Percentiles rank a stretch among this genome's conserved stretches.
Evolutionary conservation across 1,140 invertebrate species (phyloP).

Genomic region (Meloidogyne hapla): DNA sequence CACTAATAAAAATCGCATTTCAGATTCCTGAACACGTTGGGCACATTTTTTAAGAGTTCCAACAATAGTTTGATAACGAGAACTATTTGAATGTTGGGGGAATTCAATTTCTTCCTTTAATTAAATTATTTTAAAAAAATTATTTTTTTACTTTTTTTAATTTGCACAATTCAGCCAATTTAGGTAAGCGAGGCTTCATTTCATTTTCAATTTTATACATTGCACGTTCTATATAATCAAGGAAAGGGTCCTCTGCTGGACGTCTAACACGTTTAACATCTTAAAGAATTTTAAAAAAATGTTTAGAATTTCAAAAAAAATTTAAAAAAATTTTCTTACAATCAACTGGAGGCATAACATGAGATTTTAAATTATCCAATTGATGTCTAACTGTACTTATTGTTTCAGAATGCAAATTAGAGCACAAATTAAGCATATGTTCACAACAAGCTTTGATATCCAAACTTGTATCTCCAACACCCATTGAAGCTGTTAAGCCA

Average conservation of each 20-base stretch:
- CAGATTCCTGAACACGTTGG: conserved; percentile 19
- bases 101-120: conserved; percentile 37
- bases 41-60: conserved; percentile 24
- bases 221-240: conserved; percentile 23
- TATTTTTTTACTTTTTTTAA: conserved; percentile 21
- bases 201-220: conserved; percentile 32
- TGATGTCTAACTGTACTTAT: conserved; percentile 39
- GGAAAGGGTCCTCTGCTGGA: conserved; percentile 24
- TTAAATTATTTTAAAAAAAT: conserved; percentile 16
- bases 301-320: not conserved
- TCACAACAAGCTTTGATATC: conserved; percentile 22
- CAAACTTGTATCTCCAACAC: conserved; percentile 36
- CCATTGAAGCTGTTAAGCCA: conserved; percentile 53
- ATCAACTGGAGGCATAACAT: conserved; percentile 39
- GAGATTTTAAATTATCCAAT: conserved; percentile 32
- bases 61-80: conserved; percentile 29
- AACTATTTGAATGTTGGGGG: conserved; percentile 4
- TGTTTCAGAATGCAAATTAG: conserved; percentile 35
- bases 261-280: conserved; percentile 30
- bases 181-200: conserved; percentile 14
- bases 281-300: conserved; percentile 8
- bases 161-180: conserved; percentile 8
- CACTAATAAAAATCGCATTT: conserved; percentile 6
- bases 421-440: conserved; percentile 36
- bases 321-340: conserved; percentile 19